Evolutionary conservation across 2,888 invertebrate species (phyloP), one percentile per base, ranked within the genome.

Genomic region (Drosophila nr. perissopoda): DNA sequence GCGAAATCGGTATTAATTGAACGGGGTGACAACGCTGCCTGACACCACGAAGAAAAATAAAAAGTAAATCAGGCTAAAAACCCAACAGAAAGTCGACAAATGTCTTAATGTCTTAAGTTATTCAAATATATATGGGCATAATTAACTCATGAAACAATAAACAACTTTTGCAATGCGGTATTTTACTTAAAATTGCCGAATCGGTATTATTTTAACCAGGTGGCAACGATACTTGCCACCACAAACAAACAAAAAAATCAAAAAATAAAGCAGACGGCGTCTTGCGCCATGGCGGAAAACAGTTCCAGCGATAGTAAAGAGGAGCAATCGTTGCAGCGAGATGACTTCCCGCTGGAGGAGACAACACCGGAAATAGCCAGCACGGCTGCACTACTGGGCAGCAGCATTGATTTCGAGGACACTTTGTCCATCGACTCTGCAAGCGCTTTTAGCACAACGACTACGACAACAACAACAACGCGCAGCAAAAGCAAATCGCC

Each of bases 401-500:
- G 51, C 25, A 54, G 29, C n/a, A 45, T 58, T 10, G 81, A 80
- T 29, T 42, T 61, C 2, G 87, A 90, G 16, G 86, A 83, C 48
- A 85, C 87, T 0, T 76, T 67, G 16, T 80, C 89, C 5, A 71
- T 89, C 25, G 88, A 97, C 91, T 96, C 96, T 59, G 96, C 96
- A 6, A 97, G 97, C 91, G 95, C 97, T 64, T 96, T 96, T 71
- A 97, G 97, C 91, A 96, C 96, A 31, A 96, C 96, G 27, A 96
- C 96, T 31, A 96, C 96, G 29, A 96, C 96, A 33, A 96, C 97
- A 90, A 97, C 96, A 85, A 96, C 96, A 5, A 97, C 96, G 82
- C 58, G 97, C 51, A 97, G 97, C 92, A 97, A 96, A 87, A 97
- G 97, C 92, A 97, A 96, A 87, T 97, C 97, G 29, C 97, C 97